Percentiles rank a stretch among this genome's conserved stretches.
Evolutionary conservation across 2,888 invertebrate species (phyloP).

Genomic region (Cephus pygmeus): DNA sequence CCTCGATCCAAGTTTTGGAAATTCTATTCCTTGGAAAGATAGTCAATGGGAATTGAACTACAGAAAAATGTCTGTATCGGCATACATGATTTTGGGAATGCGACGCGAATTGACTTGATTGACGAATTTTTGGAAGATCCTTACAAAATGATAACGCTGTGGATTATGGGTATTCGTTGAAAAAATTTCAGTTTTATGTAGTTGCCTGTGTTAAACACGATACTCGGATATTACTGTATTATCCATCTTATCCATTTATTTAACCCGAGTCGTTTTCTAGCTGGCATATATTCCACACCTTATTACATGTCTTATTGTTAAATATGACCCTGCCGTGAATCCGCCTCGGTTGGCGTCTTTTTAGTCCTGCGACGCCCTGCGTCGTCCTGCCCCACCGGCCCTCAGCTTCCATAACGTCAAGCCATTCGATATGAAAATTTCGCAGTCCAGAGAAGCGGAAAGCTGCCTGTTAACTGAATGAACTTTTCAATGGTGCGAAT

Average conservation of each 20-base stretch:
- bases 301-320: conserved; percentile 52
- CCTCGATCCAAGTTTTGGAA: not conserved
- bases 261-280: conserved; percentile 38
- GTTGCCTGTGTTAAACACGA: not conserved
- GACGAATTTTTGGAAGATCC: not conserved
- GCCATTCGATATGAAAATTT: conserved; percentile 59
- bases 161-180: not conserved
- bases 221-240: not conserved
- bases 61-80: not conserved
- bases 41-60: not conserved
- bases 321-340: conserved; percentile 38
- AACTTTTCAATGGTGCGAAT: not conserved
- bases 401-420: conserved; percentile 18
- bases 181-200: not conserved
- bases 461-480: not conserved
- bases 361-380: conserved; percentile 12
- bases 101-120: too few relatives aligned
- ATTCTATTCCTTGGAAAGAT: not conserved
- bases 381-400: conserved; percentile 6
- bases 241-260: conserved; percentile 1
- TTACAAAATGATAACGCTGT: not conserved
- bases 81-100: not conserved
- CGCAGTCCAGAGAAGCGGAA: conserved; percentile 31
- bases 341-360: conserved; percentile 8
- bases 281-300: conserved; percentile 51